Percentiles rank a stretch among this genome's conserved stretches.
Conservation (phyloP, 2,888 invertebrate species). For the Allygus modestus region DNA sequence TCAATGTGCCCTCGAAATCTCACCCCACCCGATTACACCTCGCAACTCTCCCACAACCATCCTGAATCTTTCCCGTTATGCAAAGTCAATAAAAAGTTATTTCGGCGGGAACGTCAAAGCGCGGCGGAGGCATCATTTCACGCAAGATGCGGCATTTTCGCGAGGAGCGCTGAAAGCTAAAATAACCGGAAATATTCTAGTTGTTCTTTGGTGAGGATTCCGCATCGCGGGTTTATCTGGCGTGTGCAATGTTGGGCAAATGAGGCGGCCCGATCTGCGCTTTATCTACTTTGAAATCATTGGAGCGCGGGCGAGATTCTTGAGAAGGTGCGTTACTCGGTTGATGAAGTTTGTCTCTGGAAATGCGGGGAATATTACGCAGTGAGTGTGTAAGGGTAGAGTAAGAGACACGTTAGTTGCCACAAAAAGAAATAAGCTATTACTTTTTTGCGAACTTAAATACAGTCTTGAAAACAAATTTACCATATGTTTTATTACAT, state of each 20-base stretch:
- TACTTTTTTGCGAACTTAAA: too few species aligned
- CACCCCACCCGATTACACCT: too few species aligned
- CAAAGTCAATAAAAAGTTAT: conserved; percentile 16
- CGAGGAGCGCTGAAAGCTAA: too few species aligned
- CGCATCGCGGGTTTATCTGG: background rate
- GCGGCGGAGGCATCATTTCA: background rate
- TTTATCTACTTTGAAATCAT: background rate
- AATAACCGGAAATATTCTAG: conserved; percentile 28
- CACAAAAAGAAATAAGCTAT: too few species aligned
- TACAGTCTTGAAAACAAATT: too few species aligned
- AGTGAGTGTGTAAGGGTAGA: too few species aligned
- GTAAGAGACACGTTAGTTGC: too few species aligned
- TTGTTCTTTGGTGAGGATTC: background rate
- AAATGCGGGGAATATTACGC: too few species aligned
- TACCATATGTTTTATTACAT: too few species aligned
- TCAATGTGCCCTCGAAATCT: too few species aligned
- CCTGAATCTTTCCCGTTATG: background rate
- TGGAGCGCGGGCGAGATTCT: background rate
- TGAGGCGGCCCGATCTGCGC: background rate
- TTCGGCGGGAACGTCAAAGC: background rate
- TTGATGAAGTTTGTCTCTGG: background rate
- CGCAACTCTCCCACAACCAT: too few species aligned
- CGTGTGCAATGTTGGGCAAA: conserved; percentile 3
- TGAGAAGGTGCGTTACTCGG: background rate
- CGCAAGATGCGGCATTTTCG: background rate